These are phyloP conservation scores for Catostylus mosaicus DNA, from an alignment of 30 jellyfish, hydroid and myxozoan genomes.

Conservation along the genomic window DNA sequence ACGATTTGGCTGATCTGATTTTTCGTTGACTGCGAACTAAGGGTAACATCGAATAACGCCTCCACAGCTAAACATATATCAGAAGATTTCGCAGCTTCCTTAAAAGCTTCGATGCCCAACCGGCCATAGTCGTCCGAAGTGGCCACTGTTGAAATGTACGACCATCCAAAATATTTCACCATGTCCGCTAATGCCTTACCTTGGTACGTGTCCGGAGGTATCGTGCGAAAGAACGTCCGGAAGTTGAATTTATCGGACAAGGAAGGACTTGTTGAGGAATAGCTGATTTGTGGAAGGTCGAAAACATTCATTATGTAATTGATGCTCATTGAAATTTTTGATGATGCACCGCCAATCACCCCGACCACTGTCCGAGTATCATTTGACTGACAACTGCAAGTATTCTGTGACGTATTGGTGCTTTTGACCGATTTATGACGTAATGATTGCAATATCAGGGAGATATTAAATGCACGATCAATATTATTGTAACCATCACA, in stretches of 20 bases:
- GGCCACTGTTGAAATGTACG: constrained; percentile 84
- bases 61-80: constrained; percentile 65
- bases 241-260: constrained; percentile 65
- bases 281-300: constrained; percentile 82
- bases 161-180: constrained; percentile 68
- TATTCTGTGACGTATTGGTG: background rate
- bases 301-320: constrained; percentile 57
- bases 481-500: constrained; percentile 65
- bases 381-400: constrained; percentile 49
- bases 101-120: constrained; percentile 71
- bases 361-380: constrained; percentile 64
- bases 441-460: constrained; percentile 41
- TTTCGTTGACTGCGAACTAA: constrained; percentile 32
- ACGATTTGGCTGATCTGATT: constrained; percentile 44
- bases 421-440: constrained; percentile 23
- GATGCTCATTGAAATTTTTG: constrained; percentile 61
- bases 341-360: constrained; percentile 92
- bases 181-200: constrained; percentile 84
- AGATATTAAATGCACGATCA: constrained; percentile 49
- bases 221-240: constrained; percentile 88
- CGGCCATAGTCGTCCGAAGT: constrained; percentile 92
- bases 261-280: constrained; percentile 86
- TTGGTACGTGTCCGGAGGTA: constrained; percentile 87
- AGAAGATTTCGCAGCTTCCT: constrained; percentile 34
- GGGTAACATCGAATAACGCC: constrained; percentile 45